Evolutionary conservation across 2,797 vertebrate genomes (phyloP), one percentile per base, ranked within the genome.

Genomic region (Typhlichthys eigenmanni): DNA sequence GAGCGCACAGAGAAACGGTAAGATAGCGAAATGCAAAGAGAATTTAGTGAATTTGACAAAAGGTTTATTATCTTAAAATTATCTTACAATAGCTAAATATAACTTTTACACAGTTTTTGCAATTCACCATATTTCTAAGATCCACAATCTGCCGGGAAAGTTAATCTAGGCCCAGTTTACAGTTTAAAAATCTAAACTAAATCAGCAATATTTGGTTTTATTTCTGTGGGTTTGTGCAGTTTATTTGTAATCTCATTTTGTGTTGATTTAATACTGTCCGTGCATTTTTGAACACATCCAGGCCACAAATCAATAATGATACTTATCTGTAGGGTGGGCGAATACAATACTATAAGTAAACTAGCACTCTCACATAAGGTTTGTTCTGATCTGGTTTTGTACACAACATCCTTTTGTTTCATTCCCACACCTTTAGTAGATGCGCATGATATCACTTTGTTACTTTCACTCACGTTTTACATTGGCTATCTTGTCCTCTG

Each of bases 301-400:
- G 34, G 34, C 7, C 47, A 49, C n/a, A 14, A 49, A 49, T 14
- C 10, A 17, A 16, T 17, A 51, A 49, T 6, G 34, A 49, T n/a
- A 14, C 3, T 49, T 49, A 3, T 24, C 24, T n/a, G 3, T 49
- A 3, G 14, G 34, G 34, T 6, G 34, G 4, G 16, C 3, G 10
- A 17, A 51, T 3, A 14, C 34, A 51, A 17, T 17, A 3, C 13
- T 49, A n/a, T 3, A 29, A 54, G 13, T 34, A 8, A 1, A 54
- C 17, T 48, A 29, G 14, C n/a, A 12, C n/a, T 10, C 9, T n/a
- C 24, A n/a, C 93, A 19, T 91, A 90, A 74, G 86, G 92, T 17
- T 17, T 38, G 12, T 66, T 50, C 59, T 11, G 5, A 57, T 63
- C 59, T 54, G 58, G 16, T 62, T 58, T 8, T 19, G 47, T 68